Conservation (phyloP, 2,113 vertebrate genomes). For the Gymnogyps californianus region DNA sequence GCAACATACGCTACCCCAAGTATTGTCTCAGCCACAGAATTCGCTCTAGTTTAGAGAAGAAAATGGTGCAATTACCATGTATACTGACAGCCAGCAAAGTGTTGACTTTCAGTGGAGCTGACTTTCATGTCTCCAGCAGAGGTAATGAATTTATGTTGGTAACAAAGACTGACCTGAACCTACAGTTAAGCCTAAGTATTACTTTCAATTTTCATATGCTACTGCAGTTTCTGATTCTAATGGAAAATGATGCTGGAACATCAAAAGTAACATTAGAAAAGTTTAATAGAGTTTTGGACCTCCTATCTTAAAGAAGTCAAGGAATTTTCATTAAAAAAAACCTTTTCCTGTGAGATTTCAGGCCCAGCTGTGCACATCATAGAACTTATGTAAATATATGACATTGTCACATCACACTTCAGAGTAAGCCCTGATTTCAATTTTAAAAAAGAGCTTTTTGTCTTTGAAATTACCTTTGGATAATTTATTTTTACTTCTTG, state of each 20-base stretch:
- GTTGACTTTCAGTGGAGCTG: background rate
- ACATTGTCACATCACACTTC: background rate
- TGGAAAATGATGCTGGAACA: background rate
- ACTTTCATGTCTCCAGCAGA: background rate
- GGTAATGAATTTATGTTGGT: background rate
- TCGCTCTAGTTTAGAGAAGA: background rate
- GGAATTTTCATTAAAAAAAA: background rate
- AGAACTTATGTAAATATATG: background rate
- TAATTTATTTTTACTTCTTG: background rate
- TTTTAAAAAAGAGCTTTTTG: background rate
- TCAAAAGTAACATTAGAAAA: background rate
- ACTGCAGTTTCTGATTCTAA: background rate
- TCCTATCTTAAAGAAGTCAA: background rate
- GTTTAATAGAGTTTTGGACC: background rate
- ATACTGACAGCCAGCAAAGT: background rate
- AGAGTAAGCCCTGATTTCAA: background rate
- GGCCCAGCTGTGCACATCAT: background rate
- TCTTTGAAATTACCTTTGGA: background rate
- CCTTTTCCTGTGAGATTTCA: background rate
- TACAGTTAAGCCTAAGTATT: background rate
- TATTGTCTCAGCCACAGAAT: background rate
- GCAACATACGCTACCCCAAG: background rate
- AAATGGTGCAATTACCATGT: background rate
- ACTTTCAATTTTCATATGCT: background rate
- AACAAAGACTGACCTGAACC: conserved; percentile 2